These are phyloP conservation scores for Synanthedon andrenaeformis DNA, from an alignment of 2,888 invertebrate genomes.

Conservation along the genomic window DNA sequence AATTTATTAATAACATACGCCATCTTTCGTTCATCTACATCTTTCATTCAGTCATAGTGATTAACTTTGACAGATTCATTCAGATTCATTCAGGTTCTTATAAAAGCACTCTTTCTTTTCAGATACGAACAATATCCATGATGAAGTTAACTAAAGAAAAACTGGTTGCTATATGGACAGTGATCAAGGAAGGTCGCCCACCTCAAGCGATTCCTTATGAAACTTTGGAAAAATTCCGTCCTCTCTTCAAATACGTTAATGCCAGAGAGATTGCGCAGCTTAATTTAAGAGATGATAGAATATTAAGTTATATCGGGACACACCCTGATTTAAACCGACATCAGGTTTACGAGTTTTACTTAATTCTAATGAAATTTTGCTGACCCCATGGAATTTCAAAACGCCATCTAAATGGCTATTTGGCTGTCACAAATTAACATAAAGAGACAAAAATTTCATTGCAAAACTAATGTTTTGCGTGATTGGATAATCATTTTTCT, in stretches of 20 bases:
- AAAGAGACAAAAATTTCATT: too few species aligned
- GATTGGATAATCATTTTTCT: too few species aligned
- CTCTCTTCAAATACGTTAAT: conserved; percentile 48
- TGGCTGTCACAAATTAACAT: too few species aligned
- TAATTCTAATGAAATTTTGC: neutral
- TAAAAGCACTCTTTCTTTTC: neutral
- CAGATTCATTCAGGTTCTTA: too few species aligned
- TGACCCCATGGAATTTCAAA: neutral
- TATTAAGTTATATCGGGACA: conserved; percentile 47
- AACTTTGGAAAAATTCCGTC: conserved; percentile 43
- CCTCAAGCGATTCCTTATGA: conserved; percentile 20
- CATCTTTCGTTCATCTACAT: too few species aligned
- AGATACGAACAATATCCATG: conserved; percentile 58
- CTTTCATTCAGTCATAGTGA: too few species aligned
- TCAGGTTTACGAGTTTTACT: conserved; percentile 27
- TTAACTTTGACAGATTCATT: too few species aligned
- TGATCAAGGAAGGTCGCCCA: conserved; percentile 26
- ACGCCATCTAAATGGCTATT: too few species aligned
- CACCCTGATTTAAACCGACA: conserved; percentile 47
- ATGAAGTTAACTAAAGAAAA: conserved; percentile 50
- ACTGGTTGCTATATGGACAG: conserved; percentile 38
- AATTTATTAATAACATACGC: too few species aligned
- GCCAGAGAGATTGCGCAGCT: conserved; percentile 48
- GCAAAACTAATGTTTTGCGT: too few species aligned
- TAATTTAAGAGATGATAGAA: conserved; percentile 36